Conservation (phyloP, 2,888 invertebrate genomes). For the Masnerella sp. region DNA sequence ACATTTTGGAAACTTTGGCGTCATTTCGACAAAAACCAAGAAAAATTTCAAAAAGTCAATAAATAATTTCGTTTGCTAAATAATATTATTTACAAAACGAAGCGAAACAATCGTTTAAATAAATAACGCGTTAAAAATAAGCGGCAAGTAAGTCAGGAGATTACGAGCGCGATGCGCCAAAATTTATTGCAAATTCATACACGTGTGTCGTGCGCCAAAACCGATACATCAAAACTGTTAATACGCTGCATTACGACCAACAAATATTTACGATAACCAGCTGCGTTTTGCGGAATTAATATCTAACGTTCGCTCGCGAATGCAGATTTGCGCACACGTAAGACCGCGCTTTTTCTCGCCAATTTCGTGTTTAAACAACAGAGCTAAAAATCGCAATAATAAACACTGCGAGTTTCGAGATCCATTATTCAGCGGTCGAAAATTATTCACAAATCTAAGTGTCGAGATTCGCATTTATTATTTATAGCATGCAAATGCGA, state of each 20-base stretch:
- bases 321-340: neutral
- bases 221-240: constrained; percentile 38
- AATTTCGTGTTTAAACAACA: neutral
- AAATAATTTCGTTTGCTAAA: neutral
- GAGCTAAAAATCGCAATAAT: neutral
- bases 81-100: constrained; percentile 5
- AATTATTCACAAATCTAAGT: constrained; percentile 39
- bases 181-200: constrained; percentile 55
- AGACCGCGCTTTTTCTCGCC: neutral
- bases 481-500: constrained; percentile 25
- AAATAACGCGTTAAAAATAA: constrained; percentile 18
- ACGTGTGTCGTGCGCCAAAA: constrained; percentile 32
- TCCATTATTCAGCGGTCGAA: constrained; percentile 14
- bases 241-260: constrained; percentile 24
- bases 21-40: too few relatives aligned
- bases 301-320: neutral
- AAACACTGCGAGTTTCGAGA: constrained; percentile 1
- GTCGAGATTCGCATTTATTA: constrained; percentile 39
- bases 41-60: neutral
- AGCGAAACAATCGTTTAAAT: neutral
- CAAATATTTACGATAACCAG: constrained; percentile 45
- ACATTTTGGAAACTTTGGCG: too few relatives aligned
- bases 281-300: constrained; percentile 9
- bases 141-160: constrained; percentile 22
- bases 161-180: constrained; percentile 34